Conservation (phyloP, 2,888 invertebrate species). For the Tineola bisselliella region DNA sequence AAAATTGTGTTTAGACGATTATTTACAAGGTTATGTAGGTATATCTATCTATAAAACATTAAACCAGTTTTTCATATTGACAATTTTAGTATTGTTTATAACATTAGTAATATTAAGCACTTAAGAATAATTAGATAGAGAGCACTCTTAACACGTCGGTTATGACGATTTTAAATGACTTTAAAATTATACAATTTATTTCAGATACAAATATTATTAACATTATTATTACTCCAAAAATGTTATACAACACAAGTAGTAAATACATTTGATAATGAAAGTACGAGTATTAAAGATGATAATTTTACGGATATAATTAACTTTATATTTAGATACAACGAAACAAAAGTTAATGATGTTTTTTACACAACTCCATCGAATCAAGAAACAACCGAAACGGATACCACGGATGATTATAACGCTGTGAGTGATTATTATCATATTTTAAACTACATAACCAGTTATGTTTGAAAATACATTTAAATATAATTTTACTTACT, state of each 20-base stretch:
- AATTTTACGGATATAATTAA: conserved; percentile 8
- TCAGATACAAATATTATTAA: neutral
- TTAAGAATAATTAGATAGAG: too few species aligned
- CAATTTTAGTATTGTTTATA: too few species aligned
- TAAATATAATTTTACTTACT: too few species aligned
- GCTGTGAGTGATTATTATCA: conserved; percentile 1
- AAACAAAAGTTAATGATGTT: neutral
- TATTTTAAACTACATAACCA: neutral
- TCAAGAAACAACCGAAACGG: neutral
- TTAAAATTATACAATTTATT: neutral
- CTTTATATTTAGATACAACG: conserved; percentile 1
- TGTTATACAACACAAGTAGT: neutral
- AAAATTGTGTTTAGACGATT: too few species aligned
- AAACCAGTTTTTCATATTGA: too few species aligned
- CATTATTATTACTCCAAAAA: neutral
- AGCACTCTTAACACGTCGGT: too few species aligned
- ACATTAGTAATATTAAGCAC: too few species aligned
- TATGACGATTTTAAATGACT: too few species aligned
- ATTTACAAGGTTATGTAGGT: too few species aligned
- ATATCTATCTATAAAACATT: too few species aligned
- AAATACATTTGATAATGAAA: neutral
- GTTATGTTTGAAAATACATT: too few species aligned
- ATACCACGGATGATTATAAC: conserved; percentile 8
- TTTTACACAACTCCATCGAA: neutral
- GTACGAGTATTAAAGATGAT: neutral